Percentiles rank a stretch among this genome's conserved stretches.
phyloP scores from a whole-genome alignment of 2,888 invertebrate genomes.

The Tetragonisca angustula region DNA sequence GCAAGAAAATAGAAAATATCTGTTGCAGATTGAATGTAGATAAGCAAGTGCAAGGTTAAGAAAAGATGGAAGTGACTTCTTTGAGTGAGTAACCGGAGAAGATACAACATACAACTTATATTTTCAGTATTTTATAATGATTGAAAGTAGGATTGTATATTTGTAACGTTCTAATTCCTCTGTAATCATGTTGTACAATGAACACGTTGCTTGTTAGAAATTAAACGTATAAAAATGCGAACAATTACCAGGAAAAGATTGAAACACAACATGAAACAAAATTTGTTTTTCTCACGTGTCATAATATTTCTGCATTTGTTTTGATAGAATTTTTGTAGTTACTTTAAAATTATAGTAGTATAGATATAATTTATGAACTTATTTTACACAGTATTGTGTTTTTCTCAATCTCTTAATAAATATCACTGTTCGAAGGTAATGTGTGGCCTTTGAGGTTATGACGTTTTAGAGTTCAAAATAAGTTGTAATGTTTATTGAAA shows the following conservation, averaged over 20 bases:
- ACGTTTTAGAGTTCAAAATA: not conserved
- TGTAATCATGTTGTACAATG: constrained; percentile 10
- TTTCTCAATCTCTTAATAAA: not conserved
- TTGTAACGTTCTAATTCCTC: constrained; percentile 6
- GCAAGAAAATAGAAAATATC: constrained; percentile 56
- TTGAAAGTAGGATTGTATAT: not conserved
- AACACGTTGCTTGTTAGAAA: not conserved
- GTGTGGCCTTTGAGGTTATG: not conserved
- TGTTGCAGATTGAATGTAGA: constrained; percentile 54
- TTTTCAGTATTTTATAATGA: not conserved
- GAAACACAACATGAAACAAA: not conserved
- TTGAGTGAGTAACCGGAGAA: constrained; percentile 62
- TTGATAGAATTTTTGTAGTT: not conserved
- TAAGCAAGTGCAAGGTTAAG: constrained; percentile 56
- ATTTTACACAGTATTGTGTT: not conserved
- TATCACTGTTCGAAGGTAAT: not conserved
- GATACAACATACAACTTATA: constrained; percentile 19
- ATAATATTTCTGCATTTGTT: not conserved
- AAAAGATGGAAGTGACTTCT: constrained; percentile 71
- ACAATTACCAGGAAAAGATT: constrained; percentile 3
- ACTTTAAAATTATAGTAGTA: not conserved
- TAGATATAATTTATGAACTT: not conserved
- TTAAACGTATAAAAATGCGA: not conserved
- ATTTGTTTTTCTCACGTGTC: not conserved
- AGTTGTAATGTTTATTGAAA: not conserved